A percentile compares a stretch with the other conserved stretches of the same genome.
phyloP scores from a whole-genome alignment of 2,797 vertebrate genomes.

The Mareca penelope region DNA sequence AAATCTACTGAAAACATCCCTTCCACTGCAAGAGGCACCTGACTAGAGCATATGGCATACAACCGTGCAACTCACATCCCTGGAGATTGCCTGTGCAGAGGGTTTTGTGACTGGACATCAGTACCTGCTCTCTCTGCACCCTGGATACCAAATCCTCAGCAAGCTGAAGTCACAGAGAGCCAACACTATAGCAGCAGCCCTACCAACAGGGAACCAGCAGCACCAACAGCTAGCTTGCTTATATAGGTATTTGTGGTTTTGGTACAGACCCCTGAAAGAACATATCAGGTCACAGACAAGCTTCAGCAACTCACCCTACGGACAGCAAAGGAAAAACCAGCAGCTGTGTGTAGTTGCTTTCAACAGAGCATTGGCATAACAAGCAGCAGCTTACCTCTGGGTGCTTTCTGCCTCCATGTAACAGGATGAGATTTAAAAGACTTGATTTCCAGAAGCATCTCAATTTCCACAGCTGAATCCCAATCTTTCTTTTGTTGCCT shows the following conservation, averaged over 20 bases:
- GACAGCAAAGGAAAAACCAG: neutral
- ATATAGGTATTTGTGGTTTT: fast-evolving
- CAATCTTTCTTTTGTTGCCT: neutral
- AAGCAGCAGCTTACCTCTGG: neutral
- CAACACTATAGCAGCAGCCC: neutral
- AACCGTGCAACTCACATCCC: neutral
- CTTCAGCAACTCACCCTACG: neutral
- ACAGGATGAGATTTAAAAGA: neutral
- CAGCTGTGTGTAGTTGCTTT: neutral
- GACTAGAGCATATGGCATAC: neutral
- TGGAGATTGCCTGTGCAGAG: neutral
- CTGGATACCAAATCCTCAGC: neutral
- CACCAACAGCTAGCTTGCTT: fast-evolving
- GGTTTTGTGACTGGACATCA: neutral
- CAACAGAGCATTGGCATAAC: fast-evolving
- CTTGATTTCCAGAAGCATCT: neutral
- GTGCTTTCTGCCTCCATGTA: neutral
- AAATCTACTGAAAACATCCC: neutral
- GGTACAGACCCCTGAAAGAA: fast-evolving
- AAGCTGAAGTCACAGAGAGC: neutral
- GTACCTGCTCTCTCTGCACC: neutral
- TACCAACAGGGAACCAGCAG: fast-evolving
- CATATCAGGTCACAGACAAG: neutral
- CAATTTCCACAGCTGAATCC: neutral
- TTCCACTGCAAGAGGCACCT: neutral